A percentile compares a stretch with the other conserved stretches of the same genome.
These are phyloP conservation scores for Cerastoderma edule DNA, from an alignment of 2,888 invertebrate genomes.

Conservation along the genomic window DNA sequence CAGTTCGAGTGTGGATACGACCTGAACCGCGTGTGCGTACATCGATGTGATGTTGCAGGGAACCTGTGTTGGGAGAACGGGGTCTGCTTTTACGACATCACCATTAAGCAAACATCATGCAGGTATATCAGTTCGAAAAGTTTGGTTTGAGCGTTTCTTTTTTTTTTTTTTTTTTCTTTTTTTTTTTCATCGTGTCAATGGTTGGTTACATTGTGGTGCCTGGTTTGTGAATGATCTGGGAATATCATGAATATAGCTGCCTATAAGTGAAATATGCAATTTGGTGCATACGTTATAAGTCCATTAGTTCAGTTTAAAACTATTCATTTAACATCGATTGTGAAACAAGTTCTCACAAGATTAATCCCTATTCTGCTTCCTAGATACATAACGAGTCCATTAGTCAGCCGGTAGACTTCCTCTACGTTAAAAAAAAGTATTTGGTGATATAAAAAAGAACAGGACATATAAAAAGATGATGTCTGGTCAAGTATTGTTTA, in stretches of 20 bases:
- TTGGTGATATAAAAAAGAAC: too few relatives aligned
- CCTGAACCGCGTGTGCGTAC: not conserved
- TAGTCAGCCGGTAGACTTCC: too few relatives aligned
- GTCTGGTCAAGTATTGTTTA: too few relatives aligned
- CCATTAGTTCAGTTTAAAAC: not conserved
- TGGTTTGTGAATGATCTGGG: not conserved
- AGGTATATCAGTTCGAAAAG: not conserved
- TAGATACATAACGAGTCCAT: too few relatives aligned
- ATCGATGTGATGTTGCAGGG: slow-evolving; percentile 3
- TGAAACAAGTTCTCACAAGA: too few relatives aligned
- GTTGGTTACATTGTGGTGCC: too few relatives aligned
- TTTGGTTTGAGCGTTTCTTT: too few relatives aligned
- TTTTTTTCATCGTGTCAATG: not conserved
- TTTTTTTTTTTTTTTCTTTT: not conserved
- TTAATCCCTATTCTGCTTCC: too few relatives aligned
- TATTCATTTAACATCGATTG: too few relatives aligned
- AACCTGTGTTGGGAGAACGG: slow-evolving; percentile 13
- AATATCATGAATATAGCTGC: not conserved
- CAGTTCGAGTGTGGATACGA: not conserved
- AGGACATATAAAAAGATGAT: too few relatives aligned
- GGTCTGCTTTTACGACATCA: slow-evolving; percentile 14
- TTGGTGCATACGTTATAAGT: not conserved
- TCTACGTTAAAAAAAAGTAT: too few relatives aligned
- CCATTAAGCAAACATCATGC: not conserved
- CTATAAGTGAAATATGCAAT: not conserved